Evolutionary conservation across 2,888 invertebrate genomes (phyloP).

Genomic region (Epinotia brunnichana): DNA sequence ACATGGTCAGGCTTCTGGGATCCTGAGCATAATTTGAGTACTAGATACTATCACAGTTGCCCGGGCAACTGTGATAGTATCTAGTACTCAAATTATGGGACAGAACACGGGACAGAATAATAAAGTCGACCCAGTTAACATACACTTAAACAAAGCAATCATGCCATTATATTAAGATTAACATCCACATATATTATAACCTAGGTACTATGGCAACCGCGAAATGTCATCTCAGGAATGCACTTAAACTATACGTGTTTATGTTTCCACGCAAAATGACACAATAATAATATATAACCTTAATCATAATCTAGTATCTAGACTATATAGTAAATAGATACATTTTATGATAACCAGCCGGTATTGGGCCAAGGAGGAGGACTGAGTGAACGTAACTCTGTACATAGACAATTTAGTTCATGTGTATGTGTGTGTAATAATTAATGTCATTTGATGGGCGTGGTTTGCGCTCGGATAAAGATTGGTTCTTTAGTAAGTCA

Average conservation of each 20-base stretch:
- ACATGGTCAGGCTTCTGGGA: background rate
- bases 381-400: conserved; percentile 29
- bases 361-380: conserved; percentile 42
- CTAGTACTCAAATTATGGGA: too few species aligned
- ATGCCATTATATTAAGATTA: background rate
- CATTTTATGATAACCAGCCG: conserved; percentile 14
- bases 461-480: conserved; percentile 57
- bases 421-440: conserved; percentile 49
- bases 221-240: conserved; percentile 14
- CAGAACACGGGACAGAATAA: background rate
- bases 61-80: too few species aligned
- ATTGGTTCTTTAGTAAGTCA: conserved; percentile 57
- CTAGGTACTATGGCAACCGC: background rate
- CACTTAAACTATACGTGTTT: conserved; percentile 19
- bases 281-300: background rate
- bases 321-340: conserved; percentile 19
- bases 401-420: conserved; percentile 13
- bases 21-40: background rate
- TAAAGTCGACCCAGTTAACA: background rate
- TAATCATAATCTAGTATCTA: background rate
- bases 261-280: background rate
- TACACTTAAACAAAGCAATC: background rate
- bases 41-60: too few species aligned
- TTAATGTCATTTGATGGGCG: conserved; percentile 68
- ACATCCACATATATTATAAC: background rate